Evolutionary conservation across 2,797 vertebrate genomes (phyloP).

Genomic region (Coregonus sp.): DNA sequence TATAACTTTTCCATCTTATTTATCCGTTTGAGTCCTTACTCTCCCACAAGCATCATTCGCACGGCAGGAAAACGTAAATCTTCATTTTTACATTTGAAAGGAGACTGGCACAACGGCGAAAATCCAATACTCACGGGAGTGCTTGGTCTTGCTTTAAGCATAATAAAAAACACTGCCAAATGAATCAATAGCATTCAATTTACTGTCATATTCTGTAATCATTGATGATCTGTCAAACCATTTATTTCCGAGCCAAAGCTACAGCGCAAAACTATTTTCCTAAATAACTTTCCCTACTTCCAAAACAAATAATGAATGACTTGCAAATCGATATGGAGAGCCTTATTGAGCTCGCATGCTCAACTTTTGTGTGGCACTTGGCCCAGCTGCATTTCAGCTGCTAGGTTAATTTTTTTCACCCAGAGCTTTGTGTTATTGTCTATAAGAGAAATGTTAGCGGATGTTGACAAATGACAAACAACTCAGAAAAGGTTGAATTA

Average conservation of each 20-base stretch:
- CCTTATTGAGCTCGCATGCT: slow-evolving; percentile 65
- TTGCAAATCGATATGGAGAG: slow-evolving; percentile 61
- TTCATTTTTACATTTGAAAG: slow-evolving; percentile 66
- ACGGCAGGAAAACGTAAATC: slow-evolving; percentile 58
- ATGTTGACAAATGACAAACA: background rate
- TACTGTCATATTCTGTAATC: slow-evolving; percentile 70
- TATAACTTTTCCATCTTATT: slow-evolving; percentile 53
- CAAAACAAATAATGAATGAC: slow-evolving; percentile 75
- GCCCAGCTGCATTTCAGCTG: slow-evolving; percentile 63
- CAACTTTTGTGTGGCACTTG: slow-evolving; percentile 62
- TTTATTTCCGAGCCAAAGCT: slow-evolving; percentile 61
- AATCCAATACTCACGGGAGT: slow-evolving; percentile 65
- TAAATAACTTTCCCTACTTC: slow-evolving; percentile 70
- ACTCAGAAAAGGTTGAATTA: background rate
- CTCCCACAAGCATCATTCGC: slow-evolving; percentile 55
- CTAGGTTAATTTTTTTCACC: slow-evolving; percentile 17
- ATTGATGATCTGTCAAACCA: slow-evolving; percentile 75
- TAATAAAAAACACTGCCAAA: slow-evolving; percentile 53
- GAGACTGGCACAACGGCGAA: slow-evolving; percentile 42
- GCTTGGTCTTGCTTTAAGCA: slow-evolving; percentile 67
- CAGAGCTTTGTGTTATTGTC: slow-evolving; percentile 24
- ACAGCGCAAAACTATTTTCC: slow-evolving; percentile 62
- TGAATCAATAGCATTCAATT: slow-evolving; percentile 74
- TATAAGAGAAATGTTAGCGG: background rate
- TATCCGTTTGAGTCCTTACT: slow-evolving; percentile 49